Conservation (phyloP, 2,888 invertebrate genomes). For the Troides oblongomaculatus region DNA sequence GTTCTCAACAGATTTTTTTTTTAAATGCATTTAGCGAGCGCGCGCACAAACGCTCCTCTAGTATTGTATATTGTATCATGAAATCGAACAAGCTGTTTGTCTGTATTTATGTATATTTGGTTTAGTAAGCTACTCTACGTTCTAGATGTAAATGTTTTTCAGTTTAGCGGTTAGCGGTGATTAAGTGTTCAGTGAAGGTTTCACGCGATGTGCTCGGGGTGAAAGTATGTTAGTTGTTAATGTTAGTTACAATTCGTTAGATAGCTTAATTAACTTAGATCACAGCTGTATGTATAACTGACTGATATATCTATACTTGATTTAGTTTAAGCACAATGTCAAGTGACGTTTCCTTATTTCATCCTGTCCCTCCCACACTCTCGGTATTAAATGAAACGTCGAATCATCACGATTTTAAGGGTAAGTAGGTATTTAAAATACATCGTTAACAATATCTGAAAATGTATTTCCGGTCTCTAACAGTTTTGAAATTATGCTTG, state of each 20-base stretch:
- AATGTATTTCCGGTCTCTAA: constrained; percentile 1
- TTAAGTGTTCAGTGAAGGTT: not conserved
- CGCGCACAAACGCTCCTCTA: constrained; percentile 53
- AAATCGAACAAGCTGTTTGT: constrained; percentile 66
- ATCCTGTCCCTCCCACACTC: not conserved
- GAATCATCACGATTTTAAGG: not conserved
- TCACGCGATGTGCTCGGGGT: not conserved
- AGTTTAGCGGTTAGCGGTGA: not conserved
- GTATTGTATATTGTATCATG: constrained; percentile 67
- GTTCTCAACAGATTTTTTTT: constrained; percentile 33
- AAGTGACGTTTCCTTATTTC: not conserved
- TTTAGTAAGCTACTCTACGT: constrained; percentile 9
- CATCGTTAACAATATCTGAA: not conserved
- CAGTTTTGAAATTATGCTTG: not conserved
- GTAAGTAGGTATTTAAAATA: not conserved
- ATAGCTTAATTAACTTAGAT: constrained; percentile 27
- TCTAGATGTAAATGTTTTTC: constrained; percentile 6
- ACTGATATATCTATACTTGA: constrained; percentile 28
- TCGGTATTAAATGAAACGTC: constrained; percentile 1
- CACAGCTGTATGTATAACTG: constrained; percentile 22
- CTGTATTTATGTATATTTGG: constrained; percentile 16
- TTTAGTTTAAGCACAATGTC: constrained; percentile 27
- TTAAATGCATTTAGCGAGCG: constrained; percentile 60
- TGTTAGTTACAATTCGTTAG: constrained; percentile 18
- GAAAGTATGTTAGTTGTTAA: not conserved